Evolutionary conservation across 1,140 invertebrate genomes (phyloP), one percentile per base, ranked within the genome.

Genomic region (Fopius arisanus): DNA sequence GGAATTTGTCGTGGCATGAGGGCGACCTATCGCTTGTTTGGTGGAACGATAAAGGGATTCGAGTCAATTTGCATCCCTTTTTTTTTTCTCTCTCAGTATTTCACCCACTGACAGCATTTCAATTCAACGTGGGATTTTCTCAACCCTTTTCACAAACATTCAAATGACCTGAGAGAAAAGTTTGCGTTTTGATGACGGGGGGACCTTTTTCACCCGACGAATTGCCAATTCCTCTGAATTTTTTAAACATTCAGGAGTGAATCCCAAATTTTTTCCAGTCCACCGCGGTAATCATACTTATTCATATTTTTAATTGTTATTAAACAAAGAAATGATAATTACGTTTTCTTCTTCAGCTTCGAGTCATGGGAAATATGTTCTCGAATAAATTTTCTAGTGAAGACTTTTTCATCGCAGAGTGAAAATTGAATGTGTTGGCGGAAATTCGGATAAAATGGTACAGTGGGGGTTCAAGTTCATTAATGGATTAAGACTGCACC

Each of bases 1-100:
- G 78, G 84, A 87, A 87, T 87, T 87, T 86, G 83, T 83, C 84
- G 82, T 78, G 78, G 62, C 73, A 70, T 67, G 78, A 72, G 74
- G 69, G 75, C 76, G 74, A 80, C 78, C 81, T 80, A 83, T 82
- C 80, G 77, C 78, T 80, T 85, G 81, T 86, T 86, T 78, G 80
- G 76, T 70, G 69, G 73, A 78, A 80, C 73, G 78, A 79, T 82
- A 81, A 86, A 81, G 69, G 79, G 82, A 86, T 86, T 87, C 81
- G 78, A 75, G 37, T 78, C 76, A 82, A 84, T 84, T 82, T 77
- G 70, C 73, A 77, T 74, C 29, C 40, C 71, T 33, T 23, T 54
- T 23, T 67, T 23, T 68, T 48, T 40, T 54, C 5, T 26, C 37
- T 67, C 54, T 59, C 41, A 14, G 7, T 43, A 31, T 72, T 67